Evolutionary conservation across 2,888 invertebrate species (phyloP).

Genomic region (Agrotis puta): DNA sequence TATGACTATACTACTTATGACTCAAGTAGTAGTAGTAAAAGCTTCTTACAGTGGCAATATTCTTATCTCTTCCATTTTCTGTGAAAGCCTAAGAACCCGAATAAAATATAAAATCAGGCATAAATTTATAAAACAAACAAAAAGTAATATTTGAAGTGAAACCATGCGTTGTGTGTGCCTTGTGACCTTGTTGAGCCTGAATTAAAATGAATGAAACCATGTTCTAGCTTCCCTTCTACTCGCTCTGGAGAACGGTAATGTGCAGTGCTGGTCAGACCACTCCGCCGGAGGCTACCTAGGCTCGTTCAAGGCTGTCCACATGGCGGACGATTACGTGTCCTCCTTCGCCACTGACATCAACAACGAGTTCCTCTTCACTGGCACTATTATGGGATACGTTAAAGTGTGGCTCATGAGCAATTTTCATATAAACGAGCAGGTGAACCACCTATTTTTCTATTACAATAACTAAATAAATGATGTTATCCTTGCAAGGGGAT

Average conservation of each 20-base stretch:
- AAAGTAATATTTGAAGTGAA: not conserved
- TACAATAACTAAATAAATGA: no score
- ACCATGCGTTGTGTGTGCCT: not conserved
- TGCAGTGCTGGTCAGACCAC: slow-evolving; percentile 96
- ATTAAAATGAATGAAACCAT: not conserved
- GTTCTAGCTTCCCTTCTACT: slow-evolving; percentile 92
- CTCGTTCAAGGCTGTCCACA: slow-evolving; percentile 93
- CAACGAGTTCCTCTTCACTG: slow-evolving; percentile 94
- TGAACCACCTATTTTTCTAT: slow-evolving; percentile 54
- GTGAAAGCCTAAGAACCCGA: not conserved
- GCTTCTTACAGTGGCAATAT: not conserved
- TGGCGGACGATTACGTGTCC: slow-evolving; percentile 92
- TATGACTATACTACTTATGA: not conserved
- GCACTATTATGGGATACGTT: slow-evolving; percentile 94
- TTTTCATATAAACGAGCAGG: slow-evolving; percentile 89
- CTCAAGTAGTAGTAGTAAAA: not conserved
- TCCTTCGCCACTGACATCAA: slow-evolving; percentile 93
- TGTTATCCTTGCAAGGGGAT: no score
- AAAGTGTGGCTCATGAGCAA: slow-evolving; percentile 95
- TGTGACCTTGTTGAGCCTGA: not conserved
- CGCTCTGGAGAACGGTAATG: slow-evolving; percentile 93
- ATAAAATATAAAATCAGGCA: no score
- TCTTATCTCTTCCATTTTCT: not conserved
- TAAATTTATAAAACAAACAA: no score
- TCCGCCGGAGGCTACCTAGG: slow-evolving; percentile 93